phyloP scores from a whole-genome alignment of 2,888 invertebrate genomes.

The Drosophila diplacantha region DNA sequence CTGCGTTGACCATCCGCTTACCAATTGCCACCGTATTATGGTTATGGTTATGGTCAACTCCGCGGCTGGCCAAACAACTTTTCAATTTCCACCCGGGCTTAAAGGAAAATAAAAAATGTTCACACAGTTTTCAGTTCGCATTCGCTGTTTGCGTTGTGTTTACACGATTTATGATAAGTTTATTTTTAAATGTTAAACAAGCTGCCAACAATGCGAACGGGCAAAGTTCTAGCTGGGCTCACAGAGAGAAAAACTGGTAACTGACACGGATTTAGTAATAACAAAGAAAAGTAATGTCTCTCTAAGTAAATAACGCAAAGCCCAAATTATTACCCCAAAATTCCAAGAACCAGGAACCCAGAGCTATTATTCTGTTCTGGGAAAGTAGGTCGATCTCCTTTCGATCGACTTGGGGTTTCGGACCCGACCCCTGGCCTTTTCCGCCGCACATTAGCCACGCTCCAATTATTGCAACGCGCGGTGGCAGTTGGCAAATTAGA shows the following conservation, averaged over 20 bases:
- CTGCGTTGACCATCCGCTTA: conserved; percentile 32
- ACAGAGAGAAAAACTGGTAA: conserved; percentile 10
- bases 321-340: not conserved
- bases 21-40: conserved; percentile 68
- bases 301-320: too few relatives aligned
- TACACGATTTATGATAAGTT: conserved; percentile 56
- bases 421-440: conserved; percentile 58
- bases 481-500: conserved; percentile 67
- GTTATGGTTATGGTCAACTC: conserved; percentile 63
- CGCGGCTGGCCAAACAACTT: conserved; percentile 66
- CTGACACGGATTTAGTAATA: not conserved
- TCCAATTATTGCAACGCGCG: conserved; percentile 53
- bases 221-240: conserved; percentile 36
- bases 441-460: conserved; percentile 49
- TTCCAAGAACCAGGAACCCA: not conserved
- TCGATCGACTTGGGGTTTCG: not conserved
- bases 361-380: not conserved
- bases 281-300: too few relatives aligned
- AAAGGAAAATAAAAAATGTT: conserved; percentile 37
- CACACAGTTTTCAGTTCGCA: conserved; percentile 62
- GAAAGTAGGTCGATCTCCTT: not conserved
- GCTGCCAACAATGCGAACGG: conserved; percentile 39
- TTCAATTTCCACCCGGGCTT: conserved; percentile 55
- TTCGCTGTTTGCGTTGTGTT: conserved; percentile 40
- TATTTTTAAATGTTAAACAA: conserved; percentile 56